Base-by-base conservation (phyloP, 2,888 invertebrate species). In the Zhuqinia jingwanae region DNA sequence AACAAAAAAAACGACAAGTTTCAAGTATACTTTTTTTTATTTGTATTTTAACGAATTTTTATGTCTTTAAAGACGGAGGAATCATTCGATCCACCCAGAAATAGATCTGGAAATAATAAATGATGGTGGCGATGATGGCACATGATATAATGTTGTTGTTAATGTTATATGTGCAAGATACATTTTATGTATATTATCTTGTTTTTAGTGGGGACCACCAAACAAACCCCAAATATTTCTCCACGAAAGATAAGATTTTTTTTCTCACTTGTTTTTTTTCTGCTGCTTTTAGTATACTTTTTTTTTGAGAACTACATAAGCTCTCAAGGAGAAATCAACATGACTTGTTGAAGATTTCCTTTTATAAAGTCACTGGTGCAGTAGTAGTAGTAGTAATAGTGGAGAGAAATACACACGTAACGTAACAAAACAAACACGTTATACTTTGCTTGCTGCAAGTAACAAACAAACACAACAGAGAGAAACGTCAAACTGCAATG, bases 81-180 rank as follows among this genome's bases (percentile, higher is more conserved):
- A 81, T 58, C 45, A 73, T 22, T 60, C 6, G 56, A 73, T 81
- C 81, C 73, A 73, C 81, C 81, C 81, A 81, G 81, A 81, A 81
- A 81, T 58, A 68, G 47, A 42, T 58, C 68, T 68, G 47, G 15
- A 63, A 36, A 36, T 63, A 63, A 63, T 63, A 63, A 63, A 63
- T 63, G 63, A 36, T 36, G 36, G 36, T 36, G 36, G 36, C 36
- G 63, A 63, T n/a, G n/a, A n/a, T 17, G 63, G 17, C 63, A 36
- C 63, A 63, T 63, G 63, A 36, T 63, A 63, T 63, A 36, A 63
- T 63, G 27, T 30, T 63, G 63, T 36, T 63, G 63, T 36, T 63
- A n/a, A 63, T 63, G 63, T 63, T 60, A 27, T 53, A 45, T 42
- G 30, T 63, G 8, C 63, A 63, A 15, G 63, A 27, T 63, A 63